Evolutionary conservation across 2,113 vertebrate genomes (phyloP).

Genomic region (Bubo bubo): DNA sequence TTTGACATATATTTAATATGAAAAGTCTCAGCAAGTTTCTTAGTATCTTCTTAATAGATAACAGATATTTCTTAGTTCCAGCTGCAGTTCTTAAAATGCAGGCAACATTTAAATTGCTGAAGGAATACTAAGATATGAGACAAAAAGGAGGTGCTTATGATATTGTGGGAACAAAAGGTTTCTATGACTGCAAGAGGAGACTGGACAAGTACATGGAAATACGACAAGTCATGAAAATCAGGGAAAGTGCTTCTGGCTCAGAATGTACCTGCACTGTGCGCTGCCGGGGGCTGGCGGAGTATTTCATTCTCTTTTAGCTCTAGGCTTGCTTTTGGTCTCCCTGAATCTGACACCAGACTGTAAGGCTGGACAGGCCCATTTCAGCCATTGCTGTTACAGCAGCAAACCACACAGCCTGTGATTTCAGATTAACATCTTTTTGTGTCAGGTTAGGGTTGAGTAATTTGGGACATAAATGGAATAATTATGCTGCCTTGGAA

Average conservation of each 20-base stretch:
- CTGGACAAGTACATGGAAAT: neutral
- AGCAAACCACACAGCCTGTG: rapidly evolving
- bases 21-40: neutral
- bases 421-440: neutral
- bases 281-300: neutral
- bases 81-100: neutral
- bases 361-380: neutral
- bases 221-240: neutral
- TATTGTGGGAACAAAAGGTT: neutral
- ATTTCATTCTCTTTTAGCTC: neutral
- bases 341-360: rapidly evolving
- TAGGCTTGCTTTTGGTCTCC: neutral
- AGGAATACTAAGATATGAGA: neutral
- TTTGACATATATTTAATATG: neutral
- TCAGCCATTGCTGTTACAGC: rapidly evolving
- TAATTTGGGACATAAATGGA: neutral
- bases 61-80: neutral
- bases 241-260: neutral
- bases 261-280: neutral
- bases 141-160: neutral
- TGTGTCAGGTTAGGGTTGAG: neutral
- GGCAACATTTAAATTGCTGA: neutral
- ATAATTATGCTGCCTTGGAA: neutral
- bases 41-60: neutral
- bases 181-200: neutral